Conservation (phyloP, 2,888 invertebrate species). For the Dinocampus coccinellae region DNA sequence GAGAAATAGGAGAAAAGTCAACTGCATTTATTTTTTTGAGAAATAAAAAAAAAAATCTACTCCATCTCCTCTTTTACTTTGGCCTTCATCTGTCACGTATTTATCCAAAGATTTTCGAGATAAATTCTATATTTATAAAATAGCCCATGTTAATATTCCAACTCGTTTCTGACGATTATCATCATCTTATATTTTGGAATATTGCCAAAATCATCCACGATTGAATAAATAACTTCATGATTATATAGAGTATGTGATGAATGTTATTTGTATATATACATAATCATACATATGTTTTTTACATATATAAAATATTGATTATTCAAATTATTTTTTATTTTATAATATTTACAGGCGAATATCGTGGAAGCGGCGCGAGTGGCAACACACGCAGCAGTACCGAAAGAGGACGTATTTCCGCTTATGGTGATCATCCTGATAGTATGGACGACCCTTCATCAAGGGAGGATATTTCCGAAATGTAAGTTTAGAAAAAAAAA, state of each 20-base stretch:
- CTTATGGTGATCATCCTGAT: constrained; percentile 64
- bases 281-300: not conserved
- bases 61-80: not conserved
- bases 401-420: constrained; percentile 65
- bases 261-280: not conserved
- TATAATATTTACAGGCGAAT: constrained; percentile 63
- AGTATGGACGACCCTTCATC: constrained; percentile 66
- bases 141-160: not conserved
- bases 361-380: constrained; percentile 64
- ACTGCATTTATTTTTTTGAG: not conserved
- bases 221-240: constrained; percentile 12
- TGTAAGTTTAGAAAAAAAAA: constrained; percentile 54
- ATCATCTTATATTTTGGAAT: constrained; percentile 11
- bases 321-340: not conserved
- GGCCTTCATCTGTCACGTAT: constrained; percentile 11
- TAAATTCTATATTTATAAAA: constrained; percentile 2
- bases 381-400: constrained; percentile 62
- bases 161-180: constrained; percentile 10
- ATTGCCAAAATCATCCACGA: constrained; percentile 10
- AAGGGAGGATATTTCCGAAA: constrained; percentile 67
- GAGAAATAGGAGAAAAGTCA: too few species aligned
- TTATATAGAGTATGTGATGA: not conserved
- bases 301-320: not conserved
- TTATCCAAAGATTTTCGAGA: constrained; percentile 3
- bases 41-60: not conserved